A percentile compares a stretch with the other conserved stretches of the same genome.
Conservation (phyloP, 2,113 vertebrate genomes). For the Silurus asotus region DNA sequence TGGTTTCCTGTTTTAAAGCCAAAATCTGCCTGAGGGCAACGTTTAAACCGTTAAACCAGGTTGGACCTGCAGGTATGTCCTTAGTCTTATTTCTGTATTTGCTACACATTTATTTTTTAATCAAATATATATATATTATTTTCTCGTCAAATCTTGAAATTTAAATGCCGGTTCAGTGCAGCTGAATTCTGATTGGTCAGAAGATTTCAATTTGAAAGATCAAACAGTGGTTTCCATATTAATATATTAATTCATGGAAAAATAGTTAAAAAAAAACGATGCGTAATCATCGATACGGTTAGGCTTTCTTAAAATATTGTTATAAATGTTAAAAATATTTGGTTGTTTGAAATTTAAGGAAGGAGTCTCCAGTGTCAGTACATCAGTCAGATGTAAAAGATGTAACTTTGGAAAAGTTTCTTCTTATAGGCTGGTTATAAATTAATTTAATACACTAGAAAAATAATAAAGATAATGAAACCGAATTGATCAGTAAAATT, state of each 20-base stretch:
- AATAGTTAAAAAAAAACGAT: accelerated
- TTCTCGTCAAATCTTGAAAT: neutral
- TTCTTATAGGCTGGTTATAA: no score
- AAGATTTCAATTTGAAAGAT: neutral
- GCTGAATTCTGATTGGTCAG: neutral
- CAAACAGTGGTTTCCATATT: neutral
- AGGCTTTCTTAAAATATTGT: neutral
- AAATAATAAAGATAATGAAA: neutral
- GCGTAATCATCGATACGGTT: neutral
- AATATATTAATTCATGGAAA: neutral
- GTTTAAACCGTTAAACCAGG: slow-evolving; percentile 72
- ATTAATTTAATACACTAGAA: neutral
- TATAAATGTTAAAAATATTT: neutral
- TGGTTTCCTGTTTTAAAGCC: slow-evolving; percentile 57
- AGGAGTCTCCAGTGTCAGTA: neutral
- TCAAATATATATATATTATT: no score
- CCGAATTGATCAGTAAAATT: neutral
- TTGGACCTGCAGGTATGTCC: slow-evolving; percentile 74
- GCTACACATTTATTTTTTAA: neutral
- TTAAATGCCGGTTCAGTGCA: neutral
- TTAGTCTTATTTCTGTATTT: neutral
- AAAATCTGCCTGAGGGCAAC: slow-evolving; percentile 77
- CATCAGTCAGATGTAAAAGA: neutral
- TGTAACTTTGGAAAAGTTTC: neutral
- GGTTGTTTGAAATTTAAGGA: neutral